phyloP scores from a whole-genome alignment of 2,113 vertebrate species.

The Oreochromis niloticus region DNA sequence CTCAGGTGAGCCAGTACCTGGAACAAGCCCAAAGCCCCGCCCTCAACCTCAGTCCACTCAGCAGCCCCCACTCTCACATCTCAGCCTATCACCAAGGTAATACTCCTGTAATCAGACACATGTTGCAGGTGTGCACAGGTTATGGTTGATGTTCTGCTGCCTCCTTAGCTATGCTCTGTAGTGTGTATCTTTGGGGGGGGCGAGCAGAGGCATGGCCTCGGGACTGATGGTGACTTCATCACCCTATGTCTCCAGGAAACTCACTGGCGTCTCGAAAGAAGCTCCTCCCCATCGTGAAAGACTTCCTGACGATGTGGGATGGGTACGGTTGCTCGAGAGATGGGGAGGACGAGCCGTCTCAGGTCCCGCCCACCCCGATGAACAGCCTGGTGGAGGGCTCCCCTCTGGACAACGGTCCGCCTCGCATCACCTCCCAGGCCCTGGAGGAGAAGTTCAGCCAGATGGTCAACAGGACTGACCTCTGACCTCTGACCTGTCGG shows the following conservation, averaged over 20 bases:
- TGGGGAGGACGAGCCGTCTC: conserved; percentile 63
- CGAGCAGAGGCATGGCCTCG: not conserved
- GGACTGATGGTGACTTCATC: too few relatives aligned
- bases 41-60: conserved; percentile 71
- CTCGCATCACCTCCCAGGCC: conserved; percentile 75
- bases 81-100: conserved; percentile 79
- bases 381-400: conserved; percentile 97
- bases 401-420: conserved; percentile 82
- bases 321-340: not conserved
- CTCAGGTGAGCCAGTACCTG: conserved; percentile 78
- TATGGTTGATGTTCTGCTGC: not conserved
- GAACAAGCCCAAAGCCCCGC: conserved; percentile 69
- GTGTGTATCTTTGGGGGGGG: accelerated
- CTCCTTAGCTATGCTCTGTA: not conserved
- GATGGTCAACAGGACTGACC: conserved; percentile 45
- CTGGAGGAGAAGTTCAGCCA: conserved; percentile 81
- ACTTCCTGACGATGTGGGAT: conserved; percentile 69
- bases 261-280: conserved; percentile 80
- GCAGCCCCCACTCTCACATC: conserved; percentile 68
- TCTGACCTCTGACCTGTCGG: not conserved
- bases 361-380: conserved; percentile 85
- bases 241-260: conserved; percentile 65
- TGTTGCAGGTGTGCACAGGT: not conserved
- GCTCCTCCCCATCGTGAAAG: conserved; percentile 81
- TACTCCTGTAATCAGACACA: not conserved